Conservation (phyloP, 2,888 invertebrate species). For the Trypoxylon attenuatum region DNA sequence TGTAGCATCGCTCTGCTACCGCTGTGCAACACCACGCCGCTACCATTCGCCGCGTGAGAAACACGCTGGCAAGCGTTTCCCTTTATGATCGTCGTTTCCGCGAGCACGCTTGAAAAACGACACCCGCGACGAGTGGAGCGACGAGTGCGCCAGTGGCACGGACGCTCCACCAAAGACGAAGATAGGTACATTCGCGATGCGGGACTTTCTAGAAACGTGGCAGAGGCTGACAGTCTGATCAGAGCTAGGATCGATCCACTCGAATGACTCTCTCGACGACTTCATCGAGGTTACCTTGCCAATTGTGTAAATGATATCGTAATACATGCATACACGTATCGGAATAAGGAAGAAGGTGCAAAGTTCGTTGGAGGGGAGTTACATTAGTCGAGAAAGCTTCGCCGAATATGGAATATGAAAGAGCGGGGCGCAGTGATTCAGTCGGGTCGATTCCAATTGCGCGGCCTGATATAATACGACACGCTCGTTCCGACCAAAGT, state of each 20-base stretch:
- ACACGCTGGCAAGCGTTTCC: slow-evolving; percentile 15
- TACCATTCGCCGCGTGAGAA: slow-evolving; percentile 38
- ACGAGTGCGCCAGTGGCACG: too few relatives aligned
- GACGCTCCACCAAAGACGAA: background rate
- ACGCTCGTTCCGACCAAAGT: slow-evolving; percentile 11
- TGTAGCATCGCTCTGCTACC: background rate
- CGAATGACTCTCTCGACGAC: too few relatives aligned
- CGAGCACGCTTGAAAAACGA: slow-evolving; percentile 12
- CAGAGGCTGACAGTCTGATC: too few relatives aligned
- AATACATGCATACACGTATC: too few relatives aligned
- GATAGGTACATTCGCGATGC: background rate
- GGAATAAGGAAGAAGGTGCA: too few relatives aligned
- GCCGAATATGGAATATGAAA: background rate
- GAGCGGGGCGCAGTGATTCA: background rate
- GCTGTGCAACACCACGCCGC: too few relatives aligned
- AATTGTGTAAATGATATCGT: too few relatives aligned
- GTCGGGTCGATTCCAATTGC: slow-evolving; percentile 25
- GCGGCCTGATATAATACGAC: background rate
- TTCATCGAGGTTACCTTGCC: too few relatives aligned
- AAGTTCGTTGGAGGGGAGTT: too few relatives aligned
- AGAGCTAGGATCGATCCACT: too few relatives aligned
- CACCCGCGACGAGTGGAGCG: background rate
- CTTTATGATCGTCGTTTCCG: slow-evolving; percentile 26
- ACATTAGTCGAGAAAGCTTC: too few relatives aligned
- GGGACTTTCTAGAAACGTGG: background rate